Percentiles rank a stretch among this genome's conserved stretches.
Conservation (phyloP, 2,797 vertebrate genomes). For the Poeciliopsis turneri region DNA sequence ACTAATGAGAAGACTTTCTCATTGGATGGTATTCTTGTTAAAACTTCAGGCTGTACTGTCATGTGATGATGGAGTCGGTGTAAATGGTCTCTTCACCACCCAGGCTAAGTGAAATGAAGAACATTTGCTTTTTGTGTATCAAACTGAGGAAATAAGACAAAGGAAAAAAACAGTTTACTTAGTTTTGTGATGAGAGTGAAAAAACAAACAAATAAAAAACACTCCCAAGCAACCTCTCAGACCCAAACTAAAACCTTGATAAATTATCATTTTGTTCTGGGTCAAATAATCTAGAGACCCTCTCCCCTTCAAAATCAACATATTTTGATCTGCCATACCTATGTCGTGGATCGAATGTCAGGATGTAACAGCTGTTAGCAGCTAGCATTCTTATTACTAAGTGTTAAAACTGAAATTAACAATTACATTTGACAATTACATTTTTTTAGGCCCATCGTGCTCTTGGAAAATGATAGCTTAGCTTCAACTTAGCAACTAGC, state of each 20-base stretch:
- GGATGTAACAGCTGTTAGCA: background rate
- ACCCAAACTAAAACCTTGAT: background rate
- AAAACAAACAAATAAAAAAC: background rate
- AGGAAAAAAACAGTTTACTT: background rate
- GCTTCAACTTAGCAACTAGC: no score
- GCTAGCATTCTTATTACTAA: background rate
- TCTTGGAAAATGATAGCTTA: background rate
- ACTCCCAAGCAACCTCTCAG: background rate
- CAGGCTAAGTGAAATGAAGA: slow-evolving; percentile 14
- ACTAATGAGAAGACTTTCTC: slow-evolving; percentile 59
- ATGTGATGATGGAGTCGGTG: slow-evolving; percentile 30
- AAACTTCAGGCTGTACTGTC: slow-evolving; percentile 49
- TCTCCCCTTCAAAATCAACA: background rate
- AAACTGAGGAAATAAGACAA: slow-evolving; percentile 15
- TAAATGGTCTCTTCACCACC: slow-evolving; percentile 31
- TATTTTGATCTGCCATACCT: background rate
- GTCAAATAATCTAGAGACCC: background rate
- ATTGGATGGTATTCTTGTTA: slow-evolving; percentile 52
- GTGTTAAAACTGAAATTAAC: background rate
- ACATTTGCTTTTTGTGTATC: slow-evolving; percentile 17
- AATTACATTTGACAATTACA: background rate
- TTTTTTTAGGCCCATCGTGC: background rate
- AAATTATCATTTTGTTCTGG: background rate
- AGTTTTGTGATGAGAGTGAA: background rate
- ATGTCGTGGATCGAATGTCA: background rate